Evolutionary conservation across 2,888 invertebrate genomes (phyloP).

Genomic region (Apodemia hepburni): DNA sequence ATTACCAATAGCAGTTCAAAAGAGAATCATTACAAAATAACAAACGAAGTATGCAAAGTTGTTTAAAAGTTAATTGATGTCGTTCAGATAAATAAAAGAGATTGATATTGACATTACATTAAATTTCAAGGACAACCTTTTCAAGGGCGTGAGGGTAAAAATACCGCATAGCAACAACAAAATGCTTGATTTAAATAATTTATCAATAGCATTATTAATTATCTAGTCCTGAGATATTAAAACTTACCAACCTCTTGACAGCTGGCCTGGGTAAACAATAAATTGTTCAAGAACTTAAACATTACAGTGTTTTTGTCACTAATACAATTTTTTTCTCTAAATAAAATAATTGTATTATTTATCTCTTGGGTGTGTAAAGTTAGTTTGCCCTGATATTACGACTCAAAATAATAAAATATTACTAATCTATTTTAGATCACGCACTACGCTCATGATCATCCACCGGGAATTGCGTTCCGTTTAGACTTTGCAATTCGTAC

Average conservation of each 20-base stretch:
- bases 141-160: slow-evolving; percentile 53
- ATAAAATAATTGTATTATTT: slow-evolving; percentile 49
- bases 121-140: slow-evolving; percentile 64
- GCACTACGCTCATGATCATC: slow-evolving; percentile 66
- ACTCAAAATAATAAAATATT: slow-evolving; percentile 67
- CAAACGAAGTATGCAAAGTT: neutral
- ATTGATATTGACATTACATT: slow-evolving; percentile 43
- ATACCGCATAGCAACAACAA: slow-evolving; percentile 32
- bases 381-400: slow-evolving; percentile 65
- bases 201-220: neutral
- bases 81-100: slow-evolving; percentile 2
- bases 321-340: slow-evolving; percentile 45
- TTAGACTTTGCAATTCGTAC: slow-evolving; percentile 18
- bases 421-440: slow-evolving; percentile 75
- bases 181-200: slow-evolving; percentile 23
- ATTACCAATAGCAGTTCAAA: slow-evolving; percentile 11
- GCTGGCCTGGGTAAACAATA: slow-evolving; percentile 82
- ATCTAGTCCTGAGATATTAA: slow-evolving; percentile 33
- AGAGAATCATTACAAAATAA: neutral
- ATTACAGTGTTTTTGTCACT: slow-evolving; percentile 77
- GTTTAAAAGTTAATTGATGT: slow-evolving; percentile 4
- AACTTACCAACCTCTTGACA: slow-evolving; percentile 90
- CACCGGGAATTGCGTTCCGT: slow-evolving; percentile 51
- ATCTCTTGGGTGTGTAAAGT: slow-evolving; percentile 50
- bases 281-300: slow-evolving; percentile 82